These are phyloP conservation scores for Bradypodion pumilum DNA, from an alignment of 2,797 vertebrate genomes.

Conservation along the genomic window DNA sequence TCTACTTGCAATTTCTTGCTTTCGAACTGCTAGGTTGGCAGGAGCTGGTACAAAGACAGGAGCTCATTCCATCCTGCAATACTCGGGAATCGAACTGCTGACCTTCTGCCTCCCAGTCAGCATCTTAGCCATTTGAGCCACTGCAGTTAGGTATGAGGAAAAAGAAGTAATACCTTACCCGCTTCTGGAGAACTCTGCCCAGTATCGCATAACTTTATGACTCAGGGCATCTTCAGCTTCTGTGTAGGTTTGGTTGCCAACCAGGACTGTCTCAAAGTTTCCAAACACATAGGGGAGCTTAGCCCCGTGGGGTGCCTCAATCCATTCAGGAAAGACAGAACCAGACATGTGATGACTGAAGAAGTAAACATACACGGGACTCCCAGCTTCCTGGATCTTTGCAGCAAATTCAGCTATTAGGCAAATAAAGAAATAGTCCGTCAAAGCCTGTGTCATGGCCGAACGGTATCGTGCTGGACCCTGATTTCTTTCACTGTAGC, in stretches of 20 bases:
- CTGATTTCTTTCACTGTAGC: constrained; percentile 76
- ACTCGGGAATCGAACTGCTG: too few relatives aligned
- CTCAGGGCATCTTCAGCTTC: constrained; percentile 76
- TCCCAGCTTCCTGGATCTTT: constrained; percentile 63
- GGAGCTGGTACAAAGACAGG: too few relatives aligned
- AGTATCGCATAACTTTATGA: constrained; percentile 77
- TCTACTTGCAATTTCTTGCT: too few relatives aligned
- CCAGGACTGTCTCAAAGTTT: constrained; percentile 67
- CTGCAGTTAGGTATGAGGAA: not conserved
- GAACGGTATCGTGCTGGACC: constrained; percentile 69
- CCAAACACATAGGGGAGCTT: constrained; percentile 83
- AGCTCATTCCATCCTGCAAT: too few relatives aligned
- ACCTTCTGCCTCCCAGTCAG: too few relatives aligned
- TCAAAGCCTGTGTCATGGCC: constrained; percentile 59
- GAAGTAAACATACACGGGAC: not conserved
- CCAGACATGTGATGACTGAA: constrained; percentile 10
- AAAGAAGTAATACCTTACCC: constrained; percentile 68
- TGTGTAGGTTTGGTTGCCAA: constrained; percentile 28
- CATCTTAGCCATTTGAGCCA: too few relatives aligned
- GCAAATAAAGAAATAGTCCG: constrained; percentile 70
- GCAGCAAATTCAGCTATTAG: constrained; percentile 70
- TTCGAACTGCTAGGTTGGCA: too few relatives aligned
- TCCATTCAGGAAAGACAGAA: constrained; percentile 71
- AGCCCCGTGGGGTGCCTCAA: constrained; percentile 77
- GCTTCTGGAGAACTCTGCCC: constrained; percentile 78